A percentile compares a stretch with the other conserved stretches of the same genome.
phyloP scores from a whole-genome alignment of 1,140 invertebrate genomes.

The Nasonia vitripennis region DNA sequence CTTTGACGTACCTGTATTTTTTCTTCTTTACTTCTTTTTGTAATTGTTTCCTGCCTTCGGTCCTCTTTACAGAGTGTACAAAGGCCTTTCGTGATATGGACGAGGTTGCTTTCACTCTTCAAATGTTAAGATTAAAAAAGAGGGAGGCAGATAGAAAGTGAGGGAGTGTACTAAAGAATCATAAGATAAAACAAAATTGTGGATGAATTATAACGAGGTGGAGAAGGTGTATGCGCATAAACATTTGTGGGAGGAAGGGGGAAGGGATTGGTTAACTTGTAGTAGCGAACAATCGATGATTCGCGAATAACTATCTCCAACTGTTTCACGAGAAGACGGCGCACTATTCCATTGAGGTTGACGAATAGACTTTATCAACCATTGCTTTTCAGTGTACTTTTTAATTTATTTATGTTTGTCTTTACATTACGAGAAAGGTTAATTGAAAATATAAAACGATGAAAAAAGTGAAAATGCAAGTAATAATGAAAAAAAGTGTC shows the following conservation, averaged over 20 bases:
- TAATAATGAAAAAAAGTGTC: slow-evolving; percentile 32
- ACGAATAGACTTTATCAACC: slow-evolving; percentile 29
- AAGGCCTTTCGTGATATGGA: not conserved
- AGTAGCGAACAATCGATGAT: slow-evolving; percentile 39
- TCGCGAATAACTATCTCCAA: slow-evolving; percentile 35
- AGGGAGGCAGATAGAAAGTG: not conserved
- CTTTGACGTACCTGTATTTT: not conserved
- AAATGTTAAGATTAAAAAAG: not conserved
- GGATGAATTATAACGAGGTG: not conserved
- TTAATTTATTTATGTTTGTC: slow-evolving; percentile 50
- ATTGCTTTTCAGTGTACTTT: slow-evolving; percentile 44
- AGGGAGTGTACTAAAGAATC: not conserved
- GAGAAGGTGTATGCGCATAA: not conserved
- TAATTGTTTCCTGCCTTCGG: not conserved
- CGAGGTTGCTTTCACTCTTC: slow-evolving; percentile 10
- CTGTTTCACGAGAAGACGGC: slow-evolving; percentile 38
- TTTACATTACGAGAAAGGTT: slow-evolving; percentile 18
- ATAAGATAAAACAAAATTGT: slow-evolving; percentile 10
- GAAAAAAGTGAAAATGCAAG: slow-evolving; percentile 19
- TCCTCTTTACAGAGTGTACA: not conserved
- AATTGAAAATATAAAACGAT: slow-evolving; percentile 25
- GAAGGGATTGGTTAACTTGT: slow-evolving; percentile 29
- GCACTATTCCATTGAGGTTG: slow-evolving; percentile 36
- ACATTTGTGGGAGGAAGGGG: slow-evolving; percentile 2
- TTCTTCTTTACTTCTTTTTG: not conserved